Percentiles rank a stretch among this genome's conserved stretches.
Evolutionary conservation across 30 jellyfish, hydroid and myxozoan genomes (phyloP).

Genomic region (Aurelia sp.): DNA sequence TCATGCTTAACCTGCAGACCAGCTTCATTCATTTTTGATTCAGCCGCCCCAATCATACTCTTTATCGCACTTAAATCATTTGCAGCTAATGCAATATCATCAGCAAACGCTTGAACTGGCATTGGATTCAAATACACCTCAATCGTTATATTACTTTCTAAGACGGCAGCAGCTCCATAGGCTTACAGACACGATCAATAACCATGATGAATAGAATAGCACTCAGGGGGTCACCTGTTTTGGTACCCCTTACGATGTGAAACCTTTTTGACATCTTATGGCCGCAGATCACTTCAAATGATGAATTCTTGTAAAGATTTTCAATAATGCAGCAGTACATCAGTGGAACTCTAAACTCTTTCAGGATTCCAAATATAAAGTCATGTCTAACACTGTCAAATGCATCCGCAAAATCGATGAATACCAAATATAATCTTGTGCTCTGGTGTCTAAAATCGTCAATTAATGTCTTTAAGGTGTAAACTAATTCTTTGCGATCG

Average conservation of each 20-base stretch:
- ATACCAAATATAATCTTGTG: too few relatives aligned
- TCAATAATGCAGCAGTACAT: too few relatives aligned
- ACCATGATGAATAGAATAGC: constrained; percentile 8
- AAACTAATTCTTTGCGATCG: too few relatives aligned
- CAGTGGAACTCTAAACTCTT: too few relatives aligned
- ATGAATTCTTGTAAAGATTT: too few relatives aligned
- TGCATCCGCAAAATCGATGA: too few relatives aligned
- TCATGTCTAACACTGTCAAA: too few relatives aligned
- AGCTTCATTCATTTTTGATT: constrained; percentile 5
- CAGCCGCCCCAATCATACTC: constrained; percentile 28
- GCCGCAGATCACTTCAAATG: not conserved
- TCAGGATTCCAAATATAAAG: too few relatives aligned
- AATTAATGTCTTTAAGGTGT: too few relatives aligned
- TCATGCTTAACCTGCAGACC: constrained; percentile 17
- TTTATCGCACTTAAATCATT: constrained; percentile 2
- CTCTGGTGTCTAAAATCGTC: too few relatives aligned
- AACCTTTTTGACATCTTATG: constrained; percentile 1
- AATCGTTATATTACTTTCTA: not conserved
- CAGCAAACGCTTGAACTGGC: constrained; percentile 35
- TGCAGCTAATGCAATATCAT: constrained; percentile 16
- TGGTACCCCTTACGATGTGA: constrained; percentile 12
- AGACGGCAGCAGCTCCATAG: not conserved
- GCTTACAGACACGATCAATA: not conserved
- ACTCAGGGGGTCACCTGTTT: constrained; percentile 21
- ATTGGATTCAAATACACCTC: not conserved